Conservation (phyloP, 2,888 invertebrate species). For the Meteorus cinctellus region DNA sequence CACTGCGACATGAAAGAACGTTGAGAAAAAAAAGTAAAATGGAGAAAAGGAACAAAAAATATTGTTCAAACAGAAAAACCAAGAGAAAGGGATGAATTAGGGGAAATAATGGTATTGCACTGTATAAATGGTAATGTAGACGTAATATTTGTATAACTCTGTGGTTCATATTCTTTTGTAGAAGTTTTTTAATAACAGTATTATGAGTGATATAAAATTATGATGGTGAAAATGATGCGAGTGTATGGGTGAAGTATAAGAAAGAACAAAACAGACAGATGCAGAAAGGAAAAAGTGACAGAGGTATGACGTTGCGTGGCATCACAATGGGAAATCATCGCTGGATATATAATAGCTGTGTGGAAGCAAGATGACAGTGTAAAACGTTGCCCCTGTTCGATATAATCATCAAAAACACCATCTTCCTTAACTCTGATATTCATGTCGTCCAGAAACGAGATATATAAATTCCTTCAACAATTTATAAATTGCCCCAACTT, state of each 20-base stretch:
- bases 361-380: constrained; percentile 35
- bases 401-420: no score
- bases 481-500: no score
- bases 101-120: neutral
- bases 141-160: neutral
- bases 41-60: constrained; percentile 9
- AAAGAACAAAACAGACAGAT: constrained; percentile 21
- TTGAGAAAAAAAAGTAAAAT: neutral
- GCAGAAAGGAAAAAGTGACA: neutral
- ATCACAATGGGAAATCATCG: constrained; percentile 45
- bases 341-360: constrained; percentile 6
- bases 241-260: neutral
- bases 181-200: constrained; percentile 35
- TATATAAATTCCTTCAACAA: no score
- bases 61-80: neutral
- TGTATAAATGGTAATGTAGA: neutral
- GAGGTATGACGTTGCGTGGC: constrained; percentile 36
- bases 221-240: constrained; percentile 24
- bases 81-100: neutral
- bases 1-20: constrained; percentile 6
- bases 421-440: no score
- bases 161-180: constrained; percentile 11
- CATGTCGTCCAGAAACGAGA: no score
- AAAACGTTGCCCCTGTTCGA: constrained; percentile 28
- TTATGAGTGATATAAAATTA: constrained; percentile 35